These are phyloP conservation scores for Corydoras sp. DNA, from an alignment of 2,113 vertebrate genomes.

Conservation along the genomic window DNA sequence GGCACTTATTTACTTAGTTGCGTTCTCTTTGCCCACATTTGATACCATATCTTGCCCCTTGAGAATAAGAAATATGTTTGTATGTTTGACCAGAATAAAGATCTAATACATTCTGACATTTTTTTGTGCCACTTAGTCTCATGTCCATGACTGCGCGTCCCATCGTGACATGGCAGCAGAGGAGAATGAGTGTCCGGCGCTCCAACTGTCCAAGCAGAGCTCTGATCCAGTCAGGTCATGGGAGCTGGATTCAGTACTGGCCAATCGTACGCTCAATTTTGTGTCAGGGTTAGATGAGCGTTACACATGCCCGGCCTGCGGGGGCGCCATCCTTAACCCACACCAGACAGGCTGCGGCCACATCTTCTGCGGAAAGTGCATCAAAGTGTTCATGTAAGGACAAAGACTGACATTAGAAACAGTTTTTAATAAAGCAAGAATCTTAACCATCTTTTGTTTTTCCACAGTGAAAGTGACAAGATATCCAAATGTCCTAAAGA, in stretches of 20 bases:
- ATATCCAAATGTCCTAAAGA: constrained; percentile 75
- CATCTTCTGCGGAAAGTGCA: constrained; percentile 79
- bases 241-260: constrained; percentile 64
- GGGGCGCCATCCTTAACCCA: constrained; percentile 71
- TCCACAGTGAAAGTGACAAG: constrained; percentile 63
- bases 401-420: too few species aligned
- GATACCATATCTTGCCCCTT: too few species aligned
- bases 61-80: too few species aligned
- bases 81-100: too few species aligned
- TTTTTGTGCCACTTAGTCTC: constrained; percentile 1
- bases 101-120: not conserved
- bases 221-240: constrained; percentile 59
- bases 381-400: constrained; percentile 69
- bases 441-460: constrained; percentile 28
- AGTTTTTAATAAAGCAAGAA: too few species aligned
- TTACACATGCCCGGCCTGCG: constrained; percentile 73
- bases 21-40: too few species aligned
- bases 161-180: constrained; percentile 64
- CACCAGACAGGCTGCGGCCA: constrained; percentile 84
- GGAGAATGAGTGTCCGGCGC: constrained; percentile 44
- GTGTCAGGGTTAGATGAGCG: constrained; percentile 71
- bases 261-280: constrained; percentile 52
- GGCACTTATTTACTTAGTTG: too few species aligned
- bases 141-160: constrained; percentile 2
- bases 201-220: constrained; percentile 61